Evolutionary conservation across 2,113 vertebrate genomes (phyloP), one percentile per base, ranked within the genome.

Genomic region (Oceanodroma tethys): DNA sequence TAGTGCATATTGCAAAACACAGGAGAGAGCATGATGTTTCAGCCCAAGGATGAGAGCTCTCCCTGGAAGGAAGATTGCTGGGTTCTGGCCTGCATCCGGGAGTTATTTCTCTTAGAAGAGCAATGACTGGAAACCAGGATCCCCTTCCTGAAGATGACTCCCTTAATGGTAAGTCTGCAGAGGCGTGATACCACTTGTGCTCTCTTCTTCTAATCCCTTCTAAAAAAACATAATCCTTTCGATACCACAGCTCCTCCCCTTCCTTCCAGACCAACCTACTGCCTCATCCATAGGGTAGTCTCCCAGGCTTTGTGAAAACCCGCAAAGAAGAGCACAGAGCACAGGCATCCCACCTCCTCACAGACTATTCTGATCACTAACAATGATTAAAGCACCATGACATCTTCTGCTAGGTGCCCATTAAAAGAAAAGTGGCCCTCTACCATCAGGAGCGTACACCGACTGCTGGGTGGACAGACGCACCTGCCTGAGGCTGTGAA

Each of bases 71-170:
- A 50, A 45, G 66, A 83, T 16, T 83, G 82, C 73, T 71, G 68
- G 45, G 15, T 82, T 75, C 81, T 94, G 86, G 93, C 86, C 74
- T 36, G 32, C 60, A 62, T 76, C 68, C 81, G 85, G 56, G 48
- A 72, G 56, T 32, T 81, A 38, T 30, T 93, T 79, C 84, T 81
- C 68, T 89, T 53, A 42, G 20, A 89, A 65, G 15, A 81, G 43
- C 60, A 87, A 13, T 52, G 68, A 52, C 86, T 89, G 89, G 91
- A 96, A 95, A 93, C 32, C n/a, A 87, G 72, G 50, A 93, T 56
- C 68, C 47, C n/a, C 43, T 68, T 30, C 56, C 66, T 65, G 66
- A 87, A 78, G 50, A 94, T 50, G 47, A 30, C 32, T 94, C 59
- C 27, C 48, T 92, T 89, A 90, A 79, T 20, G 52, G 1, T 34